Evolutionary conservation across 2,888 invertebrate species (phyloP).

Genomic region (Fragum sueziense): DNA sequence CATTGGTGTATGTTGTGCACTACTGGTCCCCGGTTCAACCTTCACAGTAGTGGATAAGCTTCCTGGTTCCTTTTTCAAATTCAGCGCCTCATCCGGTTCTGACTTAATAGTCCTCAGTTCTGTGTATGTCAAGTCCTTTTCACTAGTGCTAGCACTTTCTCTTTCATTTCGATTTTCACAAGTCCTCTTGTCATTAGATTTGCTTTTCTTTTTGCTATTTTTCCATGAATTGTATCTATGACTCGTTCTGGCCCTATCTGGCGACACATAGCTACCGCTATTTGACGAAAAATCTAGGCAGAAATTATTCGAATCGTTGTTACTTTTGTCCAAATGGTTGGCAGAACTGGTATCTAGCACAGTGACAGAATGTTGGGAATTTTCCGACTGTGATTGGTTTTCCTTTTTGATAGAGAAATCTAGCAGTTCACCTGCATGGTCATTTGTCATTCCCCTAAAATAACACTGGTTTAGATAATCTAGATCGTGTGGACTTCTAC

Average conservation of each 20-base stretch:
- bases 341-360: not conserved
- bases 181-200: no score
- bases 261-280: not conserved
- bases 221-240: no score
- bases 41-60: not conserved
- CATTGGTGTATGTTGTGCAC: not conserved
- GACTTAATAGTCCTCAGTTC: not conserved
- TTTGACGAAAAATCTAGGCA: not conserved
- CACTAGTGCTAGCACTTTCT: not conserved
- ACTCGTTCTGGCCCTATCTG: not conserved
- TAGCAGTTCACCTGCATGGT: conserved; percentile 8
- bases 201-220: no score
- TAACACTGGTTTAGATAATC: conserved; percentile 10
- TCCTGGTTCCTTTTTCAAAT: conserved; percentile 13
- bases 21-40: conserved; percentile 2
- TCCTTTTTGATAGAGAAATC: conserved; percentile 11
- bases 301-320: not conserved
- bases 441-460: not conserved
- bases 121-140: not conserved
- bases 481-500: not conserved
- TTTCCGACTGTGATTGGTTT: not conserved
- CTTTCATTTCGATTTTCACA: not conserved
- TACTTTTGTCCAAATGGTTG: not conserved
- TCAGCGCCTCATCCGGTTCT: not conserved
- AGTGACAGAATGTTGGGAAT: not conserved